Conservation (phyloP, 2,113 vertebrate genomes). For the Pangasianodon gigas region DNA sequence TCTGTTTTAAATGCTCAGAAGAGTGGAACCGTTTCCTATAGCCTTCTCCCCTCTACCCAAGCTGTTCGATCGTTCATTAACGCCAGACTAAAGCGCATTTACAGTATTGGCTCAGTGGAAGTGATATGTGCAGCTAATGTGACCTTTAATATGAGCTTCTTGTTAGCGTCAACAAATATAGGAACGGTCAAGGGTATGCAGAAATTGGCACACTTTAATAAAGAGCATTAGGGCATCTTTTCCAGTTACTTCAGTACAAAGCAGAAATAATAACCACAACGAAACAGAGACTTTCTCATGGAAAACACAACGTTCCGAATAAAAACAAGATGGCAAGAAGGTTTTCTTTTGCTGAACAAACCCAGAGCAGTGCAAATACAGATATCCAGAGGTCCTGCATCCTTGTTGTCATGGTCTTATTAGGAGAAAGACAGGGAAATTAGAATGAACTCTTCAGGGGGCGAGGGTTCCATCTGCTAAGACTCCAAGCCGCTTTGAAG, state of each 20-base stretch:
- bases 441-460: slow-evolving; percentile 52
- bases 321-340: not conserved
- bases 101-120: slow-evolving; percentile 7
- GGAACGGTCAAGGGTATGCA: slow-evolving; percentile 32
- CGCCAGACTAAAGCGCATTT: slow-evolving; percentile 31
- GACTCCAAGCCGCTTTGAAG: slow-evolving; percentile 48
- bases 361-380: slow-evolving; percentile 39
- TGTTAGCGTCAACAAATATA: slow-evolving; percentile 48
- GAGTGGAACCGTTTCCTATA: slow-evolving; percentile 9
- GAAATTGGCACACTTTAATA: slow-evolving; percentile 10
- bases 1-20: slow-evolving; percentile 11
- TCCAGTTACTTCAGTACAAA: slow-evolving; percentile 62
- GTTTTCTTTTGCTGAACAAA: slow-evolving; percentile 28
- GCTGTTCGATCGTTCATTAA: slow-evolving; percentile 27
- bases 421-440: slow-evolving; percentile 49
- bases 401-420: slow-evolving; percentile 51
- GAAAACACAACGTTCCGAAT: not conserved
- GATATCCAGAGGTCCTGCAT: slow-evolving; percentile 42
- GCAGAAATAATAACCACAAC: slow-evolving; percentile 53
- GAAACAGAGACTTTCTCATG: slow-evolving; percentile 8
- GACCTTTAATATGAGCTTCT: slow-evolving; percentile 53
- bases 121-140: slow-evolving; percentile 25
- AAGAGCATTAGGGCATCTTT: slow-evolving; percentile 41
- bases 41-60: not conserved
- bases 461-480: slow-evolving; percentile 38